These are phyloP conservation scores for Drosophila biarmipes DNA, from an alignment of 1,140 invertebrate species.

Conservation along the genomic window DNA sequence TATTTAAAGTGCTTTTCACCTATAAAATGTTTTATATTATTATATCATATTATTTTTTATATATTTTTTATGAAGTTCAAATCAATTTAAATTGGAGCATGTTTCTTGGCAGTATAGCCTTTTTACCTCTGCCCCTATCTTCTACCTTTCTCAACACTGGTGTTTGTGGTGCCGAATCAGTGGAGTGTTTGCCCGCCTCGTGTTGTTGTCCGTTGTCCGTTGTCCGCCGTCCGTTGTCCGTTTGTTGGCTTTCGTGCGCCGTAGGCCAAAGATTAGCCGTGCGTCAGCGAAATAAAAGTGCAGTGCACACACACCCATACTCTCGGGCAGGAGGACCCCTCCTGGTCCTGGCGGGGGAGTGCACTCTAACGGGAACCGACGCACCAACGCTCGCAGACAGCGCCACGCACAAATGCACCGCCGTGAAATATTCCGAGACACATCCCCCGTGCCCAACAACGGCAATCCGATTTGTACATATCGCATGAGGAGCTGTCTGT, in stretches of 20 bases:
- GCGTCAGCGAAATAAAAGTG: slow-evolving; percentile 69
- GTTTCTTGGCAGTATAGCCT: too few species aligned
- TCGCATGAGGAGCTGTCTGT: slow-evolving; percentile 16
- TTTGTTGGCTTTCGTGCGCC: slow-evolving; percentile 57
- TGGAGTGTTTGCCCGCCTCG: slow-evolving; percentile 27
- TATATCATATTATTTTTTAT: too few species aligned
- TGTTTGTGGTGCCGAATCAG: slow-evolving; percentile 5
- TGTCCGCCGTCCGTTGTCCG: slow-evolving; percentile 31
- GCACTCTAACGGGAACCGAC: slow-evolving; percentile 25
- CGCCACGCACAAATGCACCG: slow-evolving; percentile 56
- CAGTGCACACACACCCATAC: slow-evolving; percentile 47
- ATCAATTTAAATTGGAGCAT: too few species aligned
- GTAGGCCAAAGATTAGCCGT: slow-evolving; percentile 73
- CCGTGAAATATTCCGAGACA: slow-evolving; percentile 54
- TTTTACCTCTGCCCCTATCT: too few species aligned
- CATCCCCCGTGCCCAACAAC: slow-evolving; percentile 22
- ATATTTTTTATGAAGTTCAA: too few species aligned
- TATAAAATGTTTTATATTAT: too few species aligned
- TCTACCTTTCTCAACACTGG: slow-evolving; percentile 6
- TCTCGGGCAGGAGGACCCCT: neutral
- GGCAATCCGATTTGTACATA: slow-evolving; percentile 16
- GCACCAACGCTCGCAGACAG: slow-evolving; percentile 15
- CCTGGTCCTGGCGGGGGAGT: slow-evolving; percentile 12
- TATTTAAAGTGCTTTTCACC: too few species aligned
- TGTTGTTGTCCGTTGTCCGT: slow-evolving; percentile 33